These are phyloP conservation scores for Mayetiola destructor DNA, from an alignment of 2,888 invertebrate species.

Conservation along the genomic window DNA sequence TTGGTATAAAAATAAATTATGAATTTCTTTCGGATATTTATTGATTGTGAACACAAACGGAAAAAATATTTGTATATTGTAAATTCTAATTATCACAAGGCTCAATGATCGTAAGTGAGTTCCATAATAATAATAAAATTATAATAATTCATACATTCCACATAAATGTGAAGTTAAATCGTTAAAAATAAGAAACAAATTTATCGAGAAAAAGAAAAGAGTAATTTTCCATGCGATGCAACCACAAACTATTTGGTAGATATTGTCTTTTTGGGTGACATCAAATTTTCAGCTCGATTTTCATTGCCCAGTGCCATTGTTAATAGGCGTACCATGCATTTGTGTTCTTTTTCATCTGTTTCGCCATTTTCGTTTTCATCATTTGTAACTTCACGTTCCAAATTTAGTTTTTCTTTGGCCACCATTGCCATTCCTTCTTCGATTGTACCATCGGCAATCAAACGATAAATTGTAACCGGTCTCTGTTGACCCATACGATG, in stretches of 20 bases:
- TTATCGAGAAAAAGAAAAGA: too few species aligned
- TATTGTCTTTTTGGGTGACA: not conserved
- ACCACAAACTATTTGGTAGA: not conserved
- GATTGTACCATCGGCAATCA: conserved; percentile 68
- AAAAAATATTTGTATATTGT: too few species aligned
- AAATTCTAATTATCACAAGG: too few species aligned
- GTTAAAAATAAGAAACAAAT: too few species aligned
- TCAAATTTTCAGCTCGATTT: conserved; percentile 16
- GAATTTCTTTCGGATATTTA: too few species aligned
- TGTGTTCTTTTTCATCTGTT: conserved; percentile 56
- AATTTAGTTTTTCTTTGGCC: conserved; percentile 77
- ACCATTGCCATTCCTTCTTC: conserved; percentile 86
- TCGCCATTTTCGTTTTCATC: conserved; percentile 40
- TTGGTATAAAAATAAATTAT: too few species aligned
- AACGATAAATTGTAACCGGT: conserved; percentile 71
- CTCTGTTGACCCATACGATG: conserved; percentile 65
- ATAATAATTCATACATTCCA: too few species aligned
- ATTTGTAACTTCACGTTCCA: conserved; percentile 75
- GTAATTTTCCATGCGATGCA: too few species aligned
- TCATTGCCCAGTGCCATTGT: conserved; percentile 55
- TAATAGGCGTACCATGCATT: conserved; percentile 63
- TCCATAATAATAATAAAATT: too few species aligned
- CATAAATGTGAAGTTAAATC: too few species aligned
- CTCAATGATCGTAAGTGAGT: too few species aligned
- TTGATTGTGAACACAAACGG: too few species aligned